Conservation (phyloP, 2,797 vertebrate genomes). For the Molossus molossus region DNA sequence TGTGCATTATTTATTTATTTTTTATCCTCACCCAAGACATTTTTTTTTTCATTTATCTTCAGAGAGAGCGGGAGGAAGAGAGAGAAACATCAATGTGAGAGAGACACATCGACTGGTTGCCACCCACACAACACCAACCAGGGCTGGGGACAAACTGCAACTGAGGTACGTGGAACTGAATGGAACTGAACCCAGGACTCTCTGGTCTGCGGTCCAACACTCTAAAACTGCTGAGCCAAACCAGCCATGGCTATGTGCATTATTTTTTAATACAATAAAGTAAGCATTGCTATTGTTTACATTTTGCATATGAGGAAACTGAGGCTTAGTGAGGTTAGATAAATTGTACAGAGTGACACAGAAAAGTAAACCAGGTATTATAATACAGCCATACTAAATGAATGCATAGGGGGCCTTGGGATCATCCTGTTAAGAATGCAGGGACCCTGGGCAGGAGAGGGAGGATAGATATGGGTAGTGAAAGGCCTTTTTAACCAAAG, state of each 20-base stretch:
- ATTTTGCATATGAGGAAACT: conserved; percentile 4
- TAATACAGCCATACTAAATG: not conserved
- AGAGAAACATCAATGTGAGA: too few species aligned
- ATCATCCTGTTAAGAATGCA: not conserved
- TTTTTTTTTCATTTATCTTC: too few species aligned
- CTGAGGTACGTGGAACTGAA: too few species aligned
- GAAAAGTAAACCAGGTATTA: not conserved
- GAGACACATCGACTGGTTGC: too few species aligned
- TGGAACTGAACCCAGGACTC: too few species aligned
- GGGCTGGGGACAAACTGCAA: too few species aligned
- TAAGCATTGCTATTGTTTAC: not conserved
- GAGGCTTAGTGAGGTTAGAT: not conserved
- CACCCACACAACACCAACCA: too few species aligned
- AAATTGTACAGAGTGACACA: not conserved
- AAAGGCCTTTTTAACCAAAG: conserved; percentile 28
- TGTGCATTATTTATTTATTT: not conserved
- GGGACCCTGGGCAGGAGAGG: not conserved
- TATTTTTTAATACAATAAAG: not conserved
- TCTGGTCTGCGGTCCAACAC: too few species aligned
- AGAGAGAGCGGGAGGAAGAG: too few species aligned
- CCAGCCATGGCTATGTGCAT: too few species aligned
- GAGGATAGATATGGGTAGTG: not conserved
- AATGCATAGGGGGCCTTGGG: not conserved
- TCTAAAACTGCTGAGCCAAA: too few species aligned
- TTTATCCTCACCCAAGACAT: too few species aligned